A percentile compares a stretch with the other conserved stretches of the same genome.
Evolutionary conservation across 2,113 vertebrate genomes (phyloP).

Genomic region (Antechinus flavipes): DNA sequence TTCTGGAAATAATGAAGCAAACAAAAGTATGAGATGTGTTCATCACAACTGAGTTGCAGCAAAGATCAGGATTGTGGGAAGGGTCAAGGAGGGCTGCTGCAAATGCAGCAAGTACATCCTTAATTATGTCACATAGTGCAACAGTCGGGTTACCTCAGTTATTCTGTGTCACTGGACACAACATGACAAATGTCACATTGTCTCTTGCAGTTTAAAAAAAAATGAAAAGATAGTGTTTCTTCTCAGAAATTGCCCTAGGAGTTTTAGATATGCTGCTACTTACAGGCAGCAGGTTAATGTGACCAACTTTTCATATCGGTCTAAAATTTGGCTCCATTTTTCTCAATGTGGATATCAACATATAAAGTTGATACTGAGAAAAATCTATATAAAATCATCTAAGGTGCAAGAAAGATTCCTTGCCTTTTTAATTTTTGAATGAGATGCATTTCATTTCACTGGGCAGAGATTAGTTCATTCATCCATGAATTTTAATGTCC

Average conservation of each 20-base stretch:
- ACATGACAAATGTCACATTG: constrained; percentile 75
- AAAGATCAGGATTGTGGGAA: constrained; percentile 64
- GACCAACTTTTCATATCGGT: constrained; percentile 60
- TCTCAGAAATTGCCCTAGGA: constrained; percentile 75
- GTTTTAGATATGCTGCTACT: constrained; percentile 57
- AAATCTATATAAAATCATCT: constrained; percentile 68
- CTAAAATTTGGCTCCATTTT: constrained; percentile 73
- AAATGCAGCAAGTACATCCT: constrained; percentile 76
- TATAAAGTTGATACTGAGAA: constrained; percentile 65
- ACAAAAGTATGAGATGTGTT: constrained; percentile 75
- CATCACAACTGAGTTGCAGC: constrained; percentile 76
- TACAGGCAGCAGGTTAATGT: constrained; percentile 56
- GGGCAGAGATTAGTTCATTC: constrained; percentile 59
- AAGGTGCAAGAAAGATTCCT: constrained; percentile 59
- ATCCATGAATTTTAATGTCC: constrained; percentile 63
- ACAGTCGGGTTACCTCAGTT: constrained; percentile 61
- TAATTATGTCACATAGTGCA: constrained; percentile 70
- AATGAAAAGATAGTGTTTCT: constrained; percentile 71
- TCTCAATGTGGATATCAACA: constrained; percentile 66
- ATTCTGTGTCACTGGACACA: constrained; percentile 72
- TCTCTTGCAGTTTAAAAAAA: constrained; percentile 61
- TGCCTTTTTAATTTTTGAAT: constrained; percentile 72
- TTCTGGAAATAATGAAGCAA: constrained; percentile 80
- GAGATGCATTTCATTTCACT: constrained; percentile 68
- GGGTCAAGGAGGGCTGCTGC: constrained; percentile 66